Percentiles rank a stretch among this genome's conserved stretches.
Conservation (phyloP, 2,888 invertebrate genomes). For the Aricia artaxerxes region DNA sequence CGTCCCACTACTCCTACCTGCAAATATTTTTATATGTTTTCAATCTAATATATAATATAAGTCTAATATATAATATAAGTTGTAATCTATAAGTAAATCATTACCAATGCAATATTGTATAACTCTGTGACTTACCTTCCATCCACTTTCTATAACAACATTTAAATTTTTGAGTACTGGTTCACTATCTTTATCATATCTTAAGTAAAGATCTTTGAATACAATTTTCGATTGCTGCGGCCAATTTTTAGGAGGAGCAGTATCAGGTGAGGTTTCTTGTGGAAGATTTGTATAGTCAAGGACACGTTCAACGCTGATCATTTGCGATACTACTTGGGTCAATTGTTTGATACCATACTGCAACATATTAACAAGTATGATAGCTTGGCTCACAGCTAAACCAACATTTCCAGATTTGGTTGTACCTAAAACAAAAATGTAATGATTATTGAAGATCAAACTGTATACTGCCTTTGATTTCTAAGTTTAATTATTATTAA, state of each 20-base stretch:
- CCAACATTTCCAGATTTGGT: constrained; percentile 85
- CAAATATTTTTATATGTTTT: background rate
- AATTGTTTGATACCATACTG: constrained; percentile 89
- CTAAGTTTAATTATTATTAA: background rate
- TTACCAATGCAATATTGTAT: background rate
- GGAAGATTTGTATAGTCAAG: constrained; percentile 87
- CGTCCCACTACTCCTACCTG: constrained; percentile 89
- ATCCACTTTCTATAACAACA: constrained; percentile 79
- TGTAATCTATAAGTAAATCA: background rate
- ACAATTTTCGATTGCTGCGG: constrained; percentile 80
- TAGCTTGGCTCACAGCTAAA: constrained; percentile 84
- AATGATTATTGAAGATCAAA: background rate
- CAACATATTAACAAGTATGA: constrained; percentile 88
- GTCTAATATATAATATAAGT: no score
- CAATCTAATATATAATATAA: background rate
- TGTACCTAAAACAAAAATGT: constrained; percentile 53
- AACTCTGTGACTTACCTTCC: constrained; percentile 65
- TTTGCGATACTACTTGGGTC: constrained; percentile 86
- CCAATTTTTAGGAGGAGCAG: constrained; percentile 81
- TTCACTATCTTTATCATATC: constrained; percentile 81
- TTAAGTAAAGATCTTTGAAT: constrained; percentile 81
- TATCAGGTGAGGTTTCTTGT: constrained; percentile 83
- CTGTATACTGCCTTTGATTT: background rate
- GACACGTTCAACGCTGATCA: constrained; percentile 90
- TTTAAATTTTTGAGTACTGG: constrained; percentile 87